These are phyloP conservation scores for Sardinella longiceps DNA, from an alignment of 2,797 vertebrate species.

Conservation along the genomic window DNA sequence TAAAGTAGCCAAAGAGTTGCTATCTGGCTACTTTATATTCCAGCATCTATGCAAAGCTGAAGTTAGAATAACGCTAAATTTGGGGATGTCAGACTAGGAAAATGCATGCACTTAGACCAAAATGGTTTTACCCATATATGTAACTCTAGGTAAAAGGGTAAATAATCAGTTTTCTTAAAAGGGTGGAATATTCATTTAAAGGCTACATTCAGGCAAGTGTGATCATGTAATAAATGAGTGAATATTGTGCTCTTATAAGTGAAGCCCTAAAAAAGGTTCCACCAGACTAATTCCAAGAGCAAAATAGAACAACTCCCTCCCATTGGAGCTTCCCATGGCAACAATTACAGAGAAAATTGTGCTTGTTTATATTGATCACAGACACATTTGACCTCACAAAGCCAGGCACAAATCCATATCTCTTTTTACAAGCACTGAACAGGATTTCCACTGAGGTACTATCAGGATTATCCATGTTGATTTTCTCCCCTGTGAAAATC, in stretches of 20 bases:
- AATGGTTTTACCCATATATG: no score
- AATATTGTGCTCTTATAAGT: no score
- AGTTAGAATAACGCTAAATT: no score
- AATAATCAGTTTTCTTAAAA: no score
- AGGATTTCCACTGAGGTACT: not conserved
- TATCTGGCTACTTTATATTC: no score
- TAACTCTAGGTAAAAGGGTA: no score
- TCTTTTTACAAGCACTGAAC: not conserved
- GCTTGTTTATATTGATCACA: constrained; percentile 3
- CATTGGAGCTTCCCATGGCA: not conserved
- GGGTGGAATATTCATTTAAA: no score
- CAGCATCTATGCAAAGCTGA: no score
- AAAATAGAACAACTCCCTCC: not conserved
- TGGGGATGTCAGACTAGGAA: no score
- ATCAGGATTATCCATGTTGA: not conserved
- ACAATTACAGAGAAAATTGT: not conserved
- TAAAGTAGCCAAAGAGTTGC: no score
- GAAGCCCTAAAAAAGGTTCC: not conserved
- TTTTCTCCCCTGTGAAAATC: not conserved
- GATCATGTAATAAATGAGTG: no score
- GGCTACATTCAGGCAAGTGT: not conserved
- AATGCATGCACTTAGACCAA: no score
- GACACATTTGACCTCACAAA: constrained; percentile 1
- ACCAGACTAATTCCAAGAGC: not conserved
- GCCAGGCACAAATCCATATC: not conserved